phyloP scores from a whole-genome alignment of 2,113 vertebrate genomes.

The Lota lota region DNA sequence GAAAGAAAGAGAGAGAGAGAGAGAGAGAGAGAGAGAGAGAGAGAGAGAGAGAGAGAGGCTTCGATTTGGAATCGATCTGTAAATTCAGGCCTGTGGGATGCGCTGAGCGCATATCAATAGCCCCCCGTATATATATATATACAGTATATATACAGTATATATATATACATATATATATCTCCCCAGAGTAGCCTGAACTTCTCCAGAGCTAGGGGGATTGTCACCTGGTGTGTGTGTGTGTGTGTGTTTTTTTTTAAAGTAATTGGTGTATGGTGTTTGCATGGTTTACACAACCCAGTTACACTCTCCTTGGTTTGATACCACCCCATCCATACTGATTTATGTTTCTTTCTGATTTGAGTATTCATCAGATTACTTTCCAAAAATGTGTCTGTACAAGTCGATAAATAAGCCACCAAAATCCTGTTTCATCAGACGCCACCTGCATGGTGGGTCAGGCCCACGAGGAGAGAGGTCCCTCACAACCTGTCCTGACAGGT shows the following conservation, averaged over 20 bases:
- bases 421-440: slow-evolving; percentile 28
- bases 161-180: background rate
- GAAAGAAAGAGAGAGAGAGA: no score
- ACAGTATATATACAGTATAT: no score
- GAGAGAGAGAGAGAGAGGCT: slow-evolving; percentile 49
- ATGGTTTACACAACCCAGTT: no score
- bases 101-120: slow-evolving; percentile 61
- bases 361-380: no score
- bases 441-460: slow-evolving; percentile 43
- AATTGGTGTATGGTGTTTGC: no score
- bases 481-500: slow-evolving; percentile 53
- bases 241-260: background rate
- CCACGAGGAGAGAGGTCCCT: slow-evolving; percentile 44
- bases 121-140: slow-evolving; percentile 1
- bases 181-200: slow-evolving; percentile 36
- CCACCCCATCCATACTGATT: no score
- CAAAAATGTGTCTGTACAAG: no score
- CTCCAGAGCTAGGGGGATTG: slow-evolving; percentile 30
- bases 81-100: slow-evolving; percentile 75
- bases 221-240: slow-evolving; percentile 50
- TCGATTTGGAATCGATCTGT: slow-evolving; percentile 85
- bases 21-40: no score
- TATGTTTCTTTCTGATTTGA: no score
- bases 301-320: no score
- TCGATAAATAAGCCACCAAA: no score